phyloP scores from a whole-genome alignment of 1,140 invertebrate genomes.

The Diprion similis region DNA sequence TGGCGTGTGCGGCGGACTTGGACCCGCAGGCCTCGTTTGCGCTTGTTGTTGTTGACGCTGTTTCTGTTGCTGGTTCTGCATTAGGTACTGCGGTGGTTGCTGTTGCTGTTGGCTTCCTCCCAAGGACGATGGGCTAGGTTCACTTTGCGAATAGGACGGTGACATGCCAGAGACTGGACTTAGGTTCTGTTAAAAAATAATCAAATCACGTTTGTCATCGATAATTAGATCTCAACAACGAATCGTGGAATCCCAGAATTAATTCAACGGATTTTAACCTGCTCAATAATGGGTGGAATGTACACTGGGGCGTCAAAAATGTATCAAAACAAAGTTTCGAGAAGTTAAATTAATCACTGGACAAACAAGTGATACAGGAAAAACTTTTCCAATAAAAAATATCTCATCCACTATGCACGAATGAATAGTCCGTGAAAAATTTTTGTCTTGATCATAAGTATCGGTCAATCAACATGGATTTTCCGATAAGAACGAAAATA shows the following conservation, averaged over 20 bases:
- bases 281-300: too few relatives aligned
- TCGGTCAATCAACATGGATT: neutral
- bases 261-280: too few relatives aligned
- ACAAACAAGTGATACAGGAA: too few relatives aligned
- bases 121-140: constrained; percentile 66
- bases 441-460: neutral
- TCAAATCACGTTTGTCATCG: too few relatives aligned
- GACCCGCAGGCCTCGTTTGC: constrained; percentile 41
- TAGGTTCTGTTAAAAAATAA: constrained; percentile 59
- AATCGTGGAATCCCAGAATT: too few relatives aligned
- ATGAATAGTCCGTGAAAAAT: neutral
- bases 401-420: neutral
- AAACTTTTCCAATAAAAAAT: neutral
- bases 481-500: too few relatives aligned
- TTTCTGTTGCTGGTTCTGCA: constrained; percentile 38
- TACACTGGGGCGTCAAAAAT: too few relatives aligned
- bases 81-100: constrained; percentile 27
- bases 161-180: constrained; percentile 70
- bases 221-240: too few relatives aligned
- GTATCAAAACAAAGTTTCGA: too few relatives aligned
- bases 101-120: constrained; percentile 38
- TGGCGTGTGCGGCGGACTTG: constrained; percentile 53
- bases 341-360: too few relatives aligned
- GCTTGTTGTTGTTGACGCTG: constrained; percentile 44
- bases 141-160: constrained; percentile 71